Base-by-base conservation (phyloP, 2,113 vertebrate genomes). In the Triplophysa tibetana region DNA sequence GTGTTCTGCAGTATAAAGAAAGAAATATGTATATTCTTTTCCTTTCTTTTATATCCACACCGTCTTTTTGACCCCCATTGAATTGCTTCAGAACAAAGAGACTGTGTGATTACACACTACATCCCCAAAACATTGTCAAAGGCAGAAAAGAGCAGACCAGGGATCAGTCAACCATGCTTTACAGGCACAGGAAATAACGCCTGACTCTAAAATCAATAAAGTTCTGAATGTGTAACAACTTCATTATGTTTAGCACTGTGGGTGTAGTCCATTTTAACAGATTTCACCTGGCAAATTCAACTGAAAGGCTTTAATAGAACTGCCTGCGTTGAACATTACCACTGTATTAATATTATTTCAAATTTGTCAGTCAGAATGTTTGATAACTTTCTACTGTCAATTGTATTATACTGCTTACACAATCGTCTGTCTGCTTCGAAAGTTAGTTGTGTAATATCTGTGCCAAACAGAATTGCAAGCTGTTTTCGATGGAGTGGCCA, bases 41-140 rank as follows among this genome's bases (percentile, higher is more conserved):
- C 16, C 52, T 13, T 68, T 7, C 26, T 75, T 62, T 72, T 41
- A 63, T 70, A 72, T 79, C 41, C 41, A 61, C n/a, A 12, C 48
- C 67, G 38, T 67, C n/a, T 24, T 29, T 45, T 23, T 70, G 58
- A 63, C 14, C 56, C 41, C 23, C 19, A 14, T 60, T 66, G 62
- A 65, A 11, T 50, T 52, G 52, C 29, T 56, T 48, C 60, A 68
- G 63, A 75, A 75, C 63, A 81, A 75, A 75, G 70, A 50, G 79
- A 75, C 75, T 81, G 72, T 21, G 43, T 75, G 72, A 81, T 68
- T 26, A 75, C 54, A 67, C 63, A 75, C 13, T 81, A 19, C 23
- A 26, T 63, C 75, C 73, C 45, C 38, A 75, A 61, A 74, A 14
- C 33, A 24, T 10, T 61, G 70, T 60, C 54, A 43, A 43, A 74